phyloP scores from a whole-genome alignment of 2,888 invertebrate species.

The Zele albiditarsus region DNA sequence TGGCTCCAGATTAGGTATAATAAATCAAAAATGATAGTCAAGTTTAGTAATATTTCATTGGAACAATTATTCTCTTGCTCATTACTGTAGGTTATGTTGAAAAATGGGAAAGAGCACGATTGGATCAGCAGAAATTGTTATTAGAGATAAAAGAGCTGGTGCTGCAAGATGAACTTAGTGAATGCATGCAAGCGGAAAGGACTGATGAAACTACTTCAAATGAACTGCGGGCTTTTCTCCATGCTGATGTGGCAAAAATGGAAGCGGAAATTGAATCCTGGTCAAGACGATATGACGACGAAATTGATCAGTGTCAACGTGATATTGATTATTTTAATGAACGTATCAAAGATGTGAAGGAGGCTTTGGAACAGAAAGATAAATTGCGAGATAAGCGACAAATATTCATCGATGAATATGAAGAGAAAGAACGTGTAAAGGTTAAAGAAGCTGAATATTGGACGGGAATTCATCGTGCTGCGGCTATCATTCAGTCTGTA shows the following conservation, averaged over 20 bases:
- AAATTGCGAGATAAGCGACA: constrained; percentile 52
- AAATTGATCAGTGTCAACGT: constrained; percentile 55
- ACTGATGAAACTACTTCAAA: constrained; percentile 54
- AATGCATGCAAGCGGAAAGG: constrained; percentile 45
- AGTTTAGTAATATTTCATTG: not conserved
- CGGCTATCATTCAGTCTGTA: constrained; percentile 59
- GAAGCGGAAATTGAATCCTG: constrained; percentile 58
- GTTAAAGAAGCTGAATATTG: constrained; percentile 52
- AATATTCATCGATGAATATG: constrained; percentile 55
- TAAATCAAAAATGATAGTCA: not conserved
- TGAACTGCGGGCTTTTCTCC: constrained; percentile 52
- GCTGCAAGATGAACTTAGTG: constrained; percentile 50
- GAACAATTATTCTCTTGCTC: constrained; percentile 16
- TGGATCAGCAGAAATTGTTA: constrained; percentile 57
- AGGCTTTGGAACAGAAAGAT: constrained; percentile 51
- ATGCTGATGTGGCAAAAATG: constrained; percentile 50
- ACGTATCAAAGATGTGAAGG: constrained; percentile 56
- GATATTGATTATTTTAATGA: constrained; percentile 58
- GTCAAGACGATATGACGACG: constrained; percentile 57
- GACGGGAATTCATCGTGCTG: constrained; percentile 54
- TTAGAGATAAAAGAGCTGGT: constrained; percentile 51
- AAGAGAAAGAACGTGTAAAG: constrained; percentile 48
- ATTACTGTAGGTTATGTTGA: constrained; percentile 57
- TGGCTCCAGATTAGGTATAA: constrained; percentile 54
- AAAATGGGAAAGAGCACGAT: constrained; percentile 58